Base-by-base conservation (phyloP, 2,888 invertebrate species). In the Clunio marinus region DNA sequence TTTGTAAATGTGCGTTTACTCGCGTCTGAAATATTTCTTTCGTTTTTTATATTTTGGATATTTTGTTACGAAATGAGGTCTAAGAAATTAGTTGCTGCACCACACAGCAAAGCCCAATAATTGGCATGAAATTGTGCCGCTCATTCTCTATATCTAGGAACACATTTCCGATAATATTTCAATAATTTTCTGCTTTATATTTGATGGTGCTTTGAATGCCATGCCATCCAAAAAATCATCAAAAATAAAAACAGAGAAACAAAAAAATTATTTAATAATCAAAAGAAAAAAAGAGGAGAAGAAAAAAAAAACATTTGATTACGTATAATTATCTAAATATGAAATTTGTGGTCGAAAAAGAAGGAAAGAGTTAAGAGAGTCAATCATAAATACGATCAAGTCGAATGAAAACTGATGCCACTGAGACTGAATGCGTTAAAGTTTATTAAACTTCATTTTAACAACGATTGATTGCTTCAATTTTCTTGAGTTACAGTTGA, bases 231-330 rank as follows among this genome's bases (percentile, higher is more conserved):
- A 32, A 35, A 22, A 59, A 35, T 17, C 32, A 59, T 15, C 59
- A 20, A 32, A 10, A 32, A 32, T 4, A 32, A 10, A 32, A 32
- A 32, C 4, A 32, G 8, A 13, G 45, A 24, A 45, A 63, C 17
- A 63, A 46, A 63, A 41, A 37, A 46, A 27, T n/a, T 35, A 57
- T 63, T 63, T 63, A 45, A 63, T 46, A 63, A 63, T 63, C 63
- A 46, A 63, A 46, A 45, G 45, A 63, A 28, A 37, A 46, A 45
- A 45, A 63, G n/a, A n/a, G n/a, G n/a, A n/a, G n/a, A n/a, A n/a
- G n/a, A n/a, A n/a, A n/a, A n/a, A n/a, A n/a, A n/a, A n/a, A n/a
- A n/a, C n/a, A 59, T 35, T 59, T 59, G 59, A 59, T 59, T 59
- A 35, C 24, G 28, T 35, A 24, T 59, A 59, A 59, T 59, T 59